Evolutionary conservation across 2,113 vertebrate species (phyloP).

Genomic region (Sitta europaea): DNA sequence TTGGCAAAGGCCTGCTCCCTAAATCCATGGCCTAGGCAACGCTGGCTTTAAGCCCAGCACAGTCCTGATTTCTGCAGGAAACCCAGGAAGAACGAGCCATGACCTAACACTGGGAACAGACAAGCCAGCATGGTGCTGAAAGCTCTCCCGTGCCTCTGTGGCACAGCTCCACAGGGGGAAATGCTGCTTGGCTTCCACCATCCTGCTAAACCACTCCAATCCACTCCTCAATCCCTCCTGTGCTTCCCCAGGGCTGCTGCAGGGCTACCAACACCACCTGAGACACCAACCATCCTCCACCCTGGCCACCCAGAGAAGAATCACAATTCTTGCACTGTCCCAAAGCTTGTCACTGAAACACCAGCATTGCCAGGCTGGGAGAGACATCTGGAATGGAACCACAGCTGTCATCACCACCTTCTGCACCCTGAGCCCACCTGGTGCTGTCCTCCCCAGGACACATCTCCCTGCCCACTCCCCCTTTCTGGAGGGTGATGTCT

Average conservation of each 20-base stretch:
- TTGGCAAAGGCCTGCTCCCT: background rate
- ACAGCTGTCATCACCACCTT: background rate
- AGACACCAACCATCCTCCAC: background rate
- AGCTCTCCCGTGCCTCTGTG: fast-evolving
- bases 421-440: background rate
- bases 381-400: background rate
- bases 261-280: background rate
- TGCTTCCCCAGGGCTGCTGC: background rate
- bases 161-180: background rate
- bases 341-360: background rate
- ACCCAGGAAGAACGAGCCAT: background rate
- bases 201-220: background rate
- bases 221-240: background rate
- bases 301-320: fast-evolving
- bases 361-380: background rate
- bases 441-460: background rate
- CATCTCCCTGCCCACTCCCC: background rate
- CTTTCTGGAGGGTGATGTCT: background rate
- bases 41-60: background rate
- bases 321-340: background rate
- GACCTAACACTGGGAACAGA: background rate
- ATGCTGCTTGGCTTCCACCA: background rate
- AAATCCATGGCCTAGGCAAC: background rate
- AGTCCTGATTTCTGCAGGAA: background rate
- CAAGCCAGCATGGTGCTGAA: fast-evolving